phyloP scores from a whole-genome alignment of 64 coral and sea anemone genomes.

The Acropora tenuis region DNA sequence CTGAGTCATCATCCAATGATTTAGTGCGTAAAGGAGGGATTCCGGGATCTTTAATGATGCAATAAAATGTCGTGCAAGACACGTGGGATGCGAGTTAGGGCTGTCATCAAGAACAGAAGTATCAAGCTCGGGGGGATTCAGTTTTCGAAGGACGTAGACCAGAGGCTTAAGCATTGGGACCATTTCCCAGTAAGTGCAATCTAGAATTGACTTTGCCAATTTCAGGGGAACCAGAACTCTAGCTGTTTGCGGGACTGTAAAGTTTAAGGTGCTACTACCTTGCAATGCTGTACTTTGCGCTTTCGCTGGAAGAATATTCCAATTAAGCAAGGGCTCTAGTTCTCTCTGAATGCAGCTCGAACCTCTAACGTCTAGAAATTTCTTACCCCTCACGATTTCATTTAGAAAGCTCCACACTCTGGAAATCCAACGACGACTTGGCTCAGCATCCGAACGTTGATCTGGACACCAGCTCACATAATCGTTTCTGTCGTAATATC shows the following conservation, averaged over 20 bases:
- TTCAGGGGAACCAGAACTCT: not conserved
- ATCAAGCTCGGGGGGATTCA: not conserved
- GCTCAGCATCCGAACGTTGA: not conserved
- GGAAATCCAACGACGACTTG: constrained; percentile 19
- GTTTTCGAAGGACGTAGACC: not conserved
- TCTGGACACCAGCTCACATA: constrained; percentile 34
- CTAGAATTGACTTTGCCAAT: not conserved
- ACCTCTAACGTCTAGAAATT: no score
- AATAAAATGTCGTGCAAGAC: not conserved
- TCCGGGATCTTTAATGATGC: not conserved
- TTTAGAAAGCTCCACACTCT: constrained; percentile 38
- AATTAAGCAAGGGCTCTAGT: not conserved
- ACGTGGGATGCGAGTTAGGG: no score
- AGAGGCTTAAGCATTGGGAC: not conserved
- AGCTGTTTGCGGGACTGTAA: no score
- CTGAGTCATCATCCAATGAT: constrained; percentile 11
- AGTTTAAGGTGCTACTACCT: no score
- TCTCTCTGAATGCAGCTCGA: no score
- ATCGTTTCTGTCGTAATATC: not conserved
- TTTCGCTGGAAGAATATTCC: constrained; percentile 45
- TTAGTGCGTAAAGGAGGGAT: constrained; percentile 2
- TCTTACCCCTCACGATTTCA: not conserved
- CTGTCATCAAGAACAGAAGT: not conserved
- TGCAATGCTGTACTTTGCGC: not conserved
- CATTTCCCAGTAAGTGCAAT: not conserved